These are phyloP conservation scores for Mylabris sibirica DNA, from an alignment of 2,888 invertebrate species.

Conservation along the genomic window DNA sequence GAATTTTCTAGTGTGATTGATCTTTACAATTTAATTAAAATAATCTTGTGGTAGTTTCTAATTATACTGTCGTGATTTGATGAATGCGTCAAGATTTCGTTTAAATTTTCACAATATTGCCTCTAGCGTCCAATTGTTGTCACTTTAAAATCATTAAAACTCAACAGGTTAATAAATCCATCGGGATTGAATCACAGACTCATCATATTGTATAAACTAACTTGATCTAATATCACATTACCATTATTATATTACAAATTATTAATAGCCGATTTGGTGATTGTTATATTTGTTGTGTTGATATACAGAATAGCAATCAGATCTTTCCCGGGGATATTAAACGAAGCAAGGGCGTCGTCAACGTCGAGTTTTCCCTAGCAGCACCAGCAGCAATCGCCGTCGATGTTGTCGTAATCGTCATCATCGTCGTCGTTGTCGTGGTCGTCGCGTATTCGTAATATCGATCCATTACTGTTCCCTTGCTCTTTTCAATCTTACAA, in stretches of 20 bases:
- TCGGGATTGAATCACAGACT: not conserved
- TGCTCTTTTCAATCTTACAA: slow-evolving; percentile 35
- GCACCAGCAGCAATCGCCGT: slow-evolving; percentile 19
- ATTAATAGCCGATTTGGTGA: not conserved
- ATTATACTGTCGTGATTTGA: not conserved
- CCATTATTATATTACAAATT: not conserved
- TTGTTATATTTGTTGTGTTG: not conserved
- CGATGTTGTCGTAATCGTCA: slow-evolving; percentile 33
- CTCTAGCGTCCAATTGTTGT: not conserved
- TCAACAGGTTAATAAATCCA: slow-evolving; percentile 3
- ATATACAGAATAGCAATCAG: not conserved
- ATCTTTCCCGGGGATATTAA: slow-evolving; percentile 30
- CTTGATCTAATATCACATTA: not conserved
- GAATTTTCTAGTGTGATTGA: no score
- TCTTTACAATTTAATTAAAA: not conserved
- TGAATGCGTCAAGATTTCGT: not conserved
- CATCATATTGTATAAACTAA: not conserved
- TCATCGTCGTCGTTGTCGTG: slow-evolving; percentile 28
- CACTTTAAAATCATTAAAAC: not conserved
- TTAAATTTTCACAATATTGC: not conserved
- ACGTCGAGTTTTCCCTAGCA: slow-evolving; percentile 30
- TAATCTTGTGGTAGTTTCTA: not conserved
- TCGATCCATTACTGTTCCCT: slow-evolving; percentile 33
- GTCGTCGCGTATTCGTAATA: slow-evolving; percentile 32
- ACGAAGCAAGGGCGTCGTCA: slow-evolving; percentile 36